Evolutionary conservation across 1,140 invertebrate species (phyloP), one percentile per base, ranked within the genome.

Genomic region (Drosophila busckii): DNA sequence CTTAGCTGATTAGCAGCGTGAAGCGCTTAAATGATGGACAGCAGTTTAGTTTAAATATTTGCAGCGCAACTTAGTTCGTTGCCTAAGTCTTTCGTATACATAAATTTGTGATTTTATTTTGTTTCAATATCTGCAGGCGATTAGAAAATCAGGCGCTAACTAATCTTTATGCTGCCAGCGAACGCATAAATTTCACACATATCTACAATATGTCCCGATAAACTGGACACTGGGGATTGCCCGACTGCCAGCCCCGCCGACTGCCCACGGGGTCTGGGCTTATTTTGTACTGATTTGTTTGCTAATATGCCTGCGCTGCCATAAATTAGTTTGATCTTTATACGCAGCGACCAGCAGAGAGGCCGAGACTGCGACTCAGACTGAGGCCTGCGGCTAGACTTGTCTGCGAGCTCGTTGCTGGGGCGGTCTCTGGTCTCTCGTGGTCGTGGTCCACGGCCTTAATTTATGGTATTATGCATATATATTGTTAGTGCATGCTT

Each of bases 231-330:
- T 22, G 19, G 13, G 22, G n/a, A n/a, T n/a, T n/a, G n/a, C 10
- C 10, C 17, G 13, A 29, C 12, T 40, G 17, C 9, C 1, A 4
- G 42, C 16, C 10, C 12, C 25, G 19, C 34, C 10, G 45, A 42
- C 50, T 58, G 42, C 29, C 52, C 55, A 42, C 37, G 22, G 55
- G 35, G n/a, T n/a, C 34, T 64, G 46, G 41, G 70, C 75, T 82
- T 82, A 82, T 82, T 82, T 82, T 82, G 75, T 82, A 82, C 75
- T 82, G 75, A 82, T 82, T 82, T 82, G 75, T 83, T 82, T 82
- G 69, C 75, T 82, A 82, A 82, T 82, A 82, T 62, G 75, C 75
- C 83, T 56, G 75, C 76, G 70, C 65, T 82, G 75, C 75, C 76
- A 82, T 82, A 82, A 82, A 82, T 82, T 82, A 83, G 75, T 82